phyloP scores from a whole-genome alignment of 2,113 vertebrate genomes.

The Diglossa brunneiventris region DNA sequence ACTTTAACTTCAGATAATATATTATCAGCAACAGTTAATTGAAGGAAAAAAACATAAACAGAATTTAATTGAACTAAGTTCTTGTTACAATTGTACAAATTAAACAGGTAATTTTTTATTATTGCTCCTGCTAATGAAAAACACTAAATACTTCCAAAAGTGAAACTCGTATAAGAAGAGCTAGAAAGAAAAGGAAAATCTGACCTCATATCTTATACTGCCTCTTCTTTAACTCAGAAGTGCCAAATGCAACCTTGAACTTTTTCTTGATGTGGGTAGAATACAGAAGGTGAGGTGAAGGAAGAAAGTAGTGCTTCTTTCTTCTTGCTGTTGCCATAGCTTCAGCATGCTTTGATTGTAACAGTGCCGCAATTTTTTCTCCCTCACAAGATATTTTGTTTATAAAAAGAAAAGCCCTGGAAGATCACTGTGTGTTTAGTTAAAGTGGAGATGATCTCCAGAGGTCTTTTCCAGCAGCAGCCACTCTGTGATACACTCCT shows the following conservation, averaged over 20 bases:
- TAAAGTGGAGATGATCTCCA: not conserved
- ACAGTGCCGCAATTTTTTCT: slow-evolving; percentile 21
- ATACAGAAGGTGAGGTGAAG: not conserved
- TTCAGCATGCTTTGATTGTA: slow-evolving; percentile 21
- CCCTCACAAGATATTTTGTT: slow-evolving; percentile 46
- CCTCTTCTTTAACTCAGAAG: not conserved
- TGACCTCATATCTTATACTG: not conserved
- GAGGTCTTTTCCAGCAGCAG: not conserved
- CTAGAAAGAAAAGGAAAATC: not conserved
- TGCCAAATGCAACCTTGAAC: not conserved
- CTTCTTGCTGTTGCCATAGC: not conserved
- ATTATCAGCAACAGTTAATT: not conserved
- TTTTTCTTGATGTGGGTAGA: not conserved
- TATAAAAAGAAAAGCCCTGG: slow-evolving; percentile 48
- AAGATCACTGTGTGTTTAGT: slow-evolving; percentile 61
- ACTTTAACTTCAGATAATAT: not conserved
- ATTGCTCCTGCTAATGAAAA: not conserved
- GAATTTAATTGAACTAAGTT: not conserved
- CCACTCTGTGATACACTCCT: not conserved
- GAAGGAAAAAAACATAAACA: not conserved
- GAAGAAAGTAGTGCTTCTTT: not conserved
- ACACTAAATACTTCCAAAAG: not conserved
- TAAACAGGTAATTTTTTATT: not conserved
- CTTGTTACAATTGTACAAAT: not conserved
- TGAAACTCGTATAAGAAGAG: not conserved